Percentiles rank a stretch among this genome's conserved stretches.
Evolutionary conservation across 1,140 invertebrate genomes (phyloP).

Genomic region (Aphis craccivora): DNA sequence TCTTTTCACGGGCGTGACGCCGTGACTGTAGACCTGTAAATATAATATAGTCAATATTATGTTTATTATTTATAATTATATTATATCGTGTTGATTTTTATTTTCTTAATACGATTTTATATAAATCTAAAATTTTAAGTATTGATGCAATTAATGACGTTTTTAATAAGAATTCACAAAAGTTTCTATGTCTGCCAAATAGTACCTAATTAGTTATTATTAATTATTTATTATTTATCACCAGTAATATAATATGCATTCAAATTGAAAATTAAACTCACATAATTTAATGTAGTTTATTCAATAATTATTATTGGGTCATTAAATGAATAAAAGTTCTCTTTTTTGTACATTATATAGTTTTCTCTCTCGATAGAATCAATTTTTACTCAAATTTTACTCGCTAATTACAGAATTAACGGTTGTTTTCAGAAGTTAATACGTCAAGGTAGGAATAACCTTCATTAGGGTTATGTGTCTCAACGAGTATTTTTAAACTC

Average conservation of each 20-base stretch:
- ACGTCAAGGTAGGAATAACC: not conserved
- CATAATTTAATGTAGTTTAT: not conserved
- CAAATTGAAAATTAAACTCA: not conserved
- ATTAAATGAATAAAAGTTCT: not conserved
- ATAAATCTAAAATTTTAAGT: not conserved
- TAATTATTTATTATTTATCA: not conserved
- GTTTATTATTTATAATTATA: not conserved
- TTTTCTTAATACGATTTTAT: not conserved
- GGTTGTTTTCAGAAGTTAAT: not conserved
- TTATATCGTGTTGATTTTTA: not conserved
- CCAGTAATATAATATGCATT: not conserved
- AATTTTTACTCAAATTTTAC: too few species aligned
- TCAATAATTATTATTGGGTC: not conserved
- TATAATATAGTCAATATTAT: not conserved
- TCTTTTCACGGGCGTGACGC: too few species aligned
- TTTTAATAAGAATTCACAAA: not conserved
- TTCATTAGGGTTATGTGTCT: constrained; percentile 31
- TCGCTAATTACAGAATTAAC: not conserved
- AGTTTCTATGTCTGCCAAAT: not conserved
- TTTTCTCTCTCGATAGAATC: not conserved
- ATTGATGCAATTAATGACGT: not conserved
- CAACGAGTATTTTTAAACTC: constrained; percentile 37
- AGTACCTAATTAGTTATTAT: too few species aligned
- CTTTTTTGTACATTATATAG: not conserved
- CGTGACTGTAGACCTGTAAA: too few species aligned